Base-by-base conservation (phyloP, 2,888 invertebrate species). In the Doris montereyensis region DNA sequence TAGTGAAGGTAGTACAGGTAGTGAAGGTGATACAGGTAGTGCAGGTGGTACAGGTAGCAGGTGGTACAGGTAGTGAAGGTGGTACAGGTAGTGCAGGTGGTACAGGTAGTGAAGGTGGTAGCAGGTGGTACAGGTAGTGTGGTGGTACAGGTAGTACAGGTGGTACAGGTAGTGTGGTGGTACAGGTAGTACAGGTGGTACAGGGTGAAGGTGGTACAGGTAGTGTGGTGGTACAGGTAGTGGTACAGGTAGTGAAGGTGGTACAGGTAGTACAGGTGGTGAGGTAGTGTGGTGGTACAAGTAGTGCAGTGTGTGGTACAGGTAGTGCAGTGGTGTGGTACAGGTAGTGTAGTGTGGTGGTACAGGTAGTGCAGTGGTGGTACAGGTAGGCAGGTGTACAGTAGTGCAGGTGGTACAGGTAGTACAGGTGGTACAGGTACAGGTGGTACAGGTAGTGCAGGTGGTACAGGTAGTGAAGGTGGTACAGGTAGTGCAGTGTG, bases 21-120 rank as follows among this genome's bases (percentile, higher is more conserved):
- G 26, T 34, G 21, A 17, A 58, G 28, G n/a, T 74, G 58, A 58
- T 8, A 4, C 10, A n/a, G 10, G 58, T 1, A 26, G 30, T 57
- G 74, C 1, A 24, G 58, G 0, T 74, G 58, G 24, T 34, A n/a
- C n/a, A n/a, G n/a, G n/a, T n/a, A n/a, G n/a, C n/a, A n/a, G 26
- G 24, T 62, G 35, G 35, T 76, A 32, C n/a, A 62, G 1, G 65
- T 62, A 21, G 65, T 62, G 35, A 34, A 32, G 35, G 24, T 76
- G 35, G 3, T 62, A 32, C 0, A 62, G 21, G 32, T 2, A 1
- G n/a, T 76, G 35, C n/a, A 30, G 21, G n/a, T 60, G 21, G 32
- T 60, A 60, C n/a, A 4, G n/a, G 24, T 73, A 17, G 1, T 52
- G 57, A 41, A 10, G 24, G 17, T 73, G 52, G 3, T 52, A 52